Percentiles rank a stretch among this genome's conserved stretches.
Evolutionary conservation across 2,113 vertebrate genomes (phyloP).

Genomic region (Leucoraja erinaceus): DNA sequence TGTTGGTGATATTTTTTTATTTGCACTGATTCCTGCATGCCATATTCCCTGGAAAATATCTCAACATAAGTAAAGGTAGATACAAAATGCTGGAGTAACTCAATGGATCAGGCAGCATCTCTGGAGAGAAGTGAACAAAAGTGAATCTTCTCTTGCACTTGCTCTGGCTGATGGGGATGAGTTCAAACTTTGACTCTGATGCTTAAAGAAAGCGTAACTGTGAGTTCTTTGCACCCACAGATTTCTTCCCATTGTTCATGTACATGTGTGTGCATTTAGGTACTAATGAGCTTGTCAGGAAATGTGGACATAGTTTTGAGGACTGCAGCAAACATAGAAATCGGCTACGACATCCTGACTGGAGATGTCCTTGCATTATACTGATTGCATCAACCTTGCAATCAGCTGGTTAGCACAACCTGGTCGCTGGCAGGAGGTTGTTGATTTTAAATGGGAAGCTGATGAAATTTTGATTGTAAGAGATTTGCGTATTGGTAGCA

Average conservation of each 20-base stretch:
- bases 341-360: not conserved
- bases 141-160: too few species aligned
- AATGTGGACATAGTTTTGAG: not conserved
- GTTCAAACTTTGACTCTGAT: not conserved
- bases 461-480: too few species aligned
- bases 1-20: too few species aligned
- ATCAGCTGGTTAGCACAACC: not conserved
- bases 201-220: not conserved
- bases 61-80: too few species aligned
- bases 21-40: too few species aligned
- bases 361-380: not conserved
- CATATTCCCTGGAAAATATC: too few species aligned
- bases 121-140: too few species aligned
- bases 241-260: not conserved
- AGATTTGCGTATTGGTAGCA: too few species aligned
- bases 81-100: too few species aligned
- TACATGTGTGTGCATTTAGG: not conserved
- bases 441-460: not conserved
- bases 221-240: not conserved
- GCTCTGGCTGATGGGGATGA: not conserved
- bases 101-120: too few species aligned
- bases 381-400: not conserved
- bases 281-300: not conserved
- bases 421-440: not conserved
- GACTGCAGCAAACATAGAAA: not conserved